Percentiles rank a stretch among this genome's conserved stretches.
These are phyloP conservation scores for Phylloscopus collybita DNA, from an alignment of 2,797 vertebrate species.

Conservation along the genomic window DNA sequence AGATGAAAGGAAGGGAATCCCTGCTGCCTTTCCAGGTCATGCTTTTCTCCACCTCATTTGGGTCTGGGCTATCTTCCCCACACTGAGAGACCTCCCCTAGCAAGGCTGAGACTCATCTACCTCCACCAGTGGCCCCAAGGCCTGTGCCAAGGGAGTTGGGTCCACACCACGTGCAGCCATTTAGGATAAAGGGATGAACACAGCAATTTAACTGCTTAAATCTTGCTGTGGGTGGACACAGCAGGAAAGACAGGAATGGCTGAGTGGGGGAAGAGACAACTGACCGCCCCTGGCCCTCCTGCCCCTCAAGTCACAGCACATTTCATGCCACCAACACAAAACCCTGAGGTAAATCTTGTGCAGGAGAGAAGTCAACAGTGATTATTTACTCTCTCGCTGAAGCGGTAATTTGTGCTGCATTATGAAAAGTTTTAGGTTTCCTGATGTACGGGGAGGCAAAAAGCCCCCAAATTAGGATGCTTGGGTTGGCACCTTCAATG, in stretches of 20 bases:
- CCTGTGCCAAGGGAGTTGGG: not conserved
- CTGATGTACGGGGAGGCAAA: not conserved
- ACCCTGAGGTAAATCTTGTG: not conserved
- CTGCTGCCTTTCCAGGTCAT: not conserved
- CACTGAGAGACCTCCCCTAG: not conserved
- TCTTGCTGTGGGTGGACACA: not conserved
- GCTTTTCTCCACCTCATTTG: not conserved
- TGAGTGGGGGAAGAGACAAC: rapidly evolving
- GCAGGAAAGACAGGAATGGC: not conserved
- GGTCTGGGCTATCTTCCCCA: not conserved
- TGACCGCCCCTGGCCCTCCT: not conserved
- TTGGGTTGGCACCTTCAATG: slow-evolving; percentile 4
- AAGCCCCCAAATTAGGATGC: not conserved
- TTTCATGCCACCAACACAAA: not conserved
- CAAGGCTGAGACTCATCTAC: not conserved
- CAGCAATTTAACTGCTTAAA: not conserved
- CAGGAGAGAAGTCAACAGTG: not conserved
- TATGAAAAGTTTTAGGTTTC: slow-evolving; percentile 14
- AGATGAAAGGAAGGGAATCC: not conserved
- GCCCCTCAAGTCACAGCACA: not conserved
- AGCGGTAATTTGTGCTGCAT: not conserved
- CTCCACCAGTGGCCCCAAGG: not conserved
- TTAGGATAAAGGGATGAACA: not conserved
- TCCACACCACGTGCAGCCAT: rapidly evolving
- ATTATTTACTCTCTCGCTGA: not conserved